Evolutionary conservation across 1,140 invertebrate species (phyloP), one percentile per base, ranked within the genome.

Genomic region (Tetraneura akinire): DNA sequence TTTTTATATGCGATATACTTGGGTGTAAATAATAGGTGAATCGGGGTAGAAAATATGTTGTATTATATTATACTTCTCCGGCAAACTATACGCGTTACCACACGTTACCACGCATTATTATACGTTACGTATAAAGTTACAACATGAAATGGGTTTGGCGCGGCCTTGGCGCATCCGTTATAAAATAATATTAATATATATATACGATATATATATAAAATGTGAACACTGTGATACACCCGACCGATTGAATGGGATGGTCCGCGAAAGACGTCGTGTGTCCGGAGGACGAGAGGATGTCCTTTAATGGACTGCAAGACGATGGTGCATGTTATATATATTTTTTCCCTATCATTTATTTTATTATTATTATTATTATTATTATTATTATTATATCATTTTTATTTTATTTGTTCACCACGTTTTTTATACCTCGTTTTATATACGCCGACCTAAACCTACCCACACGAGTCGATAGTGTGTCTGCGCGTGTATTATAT

Each of bases 211-310:
- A 4, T 37, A 4, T 37, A 8, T 37, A 37, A 37, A 37, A 4
- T 37, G 32, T 37, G 32, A 37, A 37, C 32, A 37, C 32, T 37
- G 32, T 37, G n/a, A n/a, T n/a, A 70, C 18, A 51, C 47, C 10
- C 45, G 16, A 51, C 47, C 3, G 68, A 51, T 51, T 49, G 37
- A 42, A 78, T 78, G 74, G 74, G 74, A 78, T 78, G 55, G 74
- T 78, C 55, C 78, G 64, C 78, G 64, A 32, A 66, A 78, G 62
- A 83, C 80, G 80, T n/a, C n/a, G n/a, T n/a, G n/a, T 53, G 80
- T 73, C 78, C 80, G 81, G 74, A 60, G 57, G 70, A 53, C 47
- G 42, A 66, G 70, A 53, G 62, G 42, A 66, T 68, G 78, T 47
- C 60, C 78, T 21, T 68, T 80, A 70, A 80, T 80, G 60, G 78